Evolutionary conservation across 1,140 invertebrate species (phyloP).

Genomic region (Drosophila oshimai): DNA sequence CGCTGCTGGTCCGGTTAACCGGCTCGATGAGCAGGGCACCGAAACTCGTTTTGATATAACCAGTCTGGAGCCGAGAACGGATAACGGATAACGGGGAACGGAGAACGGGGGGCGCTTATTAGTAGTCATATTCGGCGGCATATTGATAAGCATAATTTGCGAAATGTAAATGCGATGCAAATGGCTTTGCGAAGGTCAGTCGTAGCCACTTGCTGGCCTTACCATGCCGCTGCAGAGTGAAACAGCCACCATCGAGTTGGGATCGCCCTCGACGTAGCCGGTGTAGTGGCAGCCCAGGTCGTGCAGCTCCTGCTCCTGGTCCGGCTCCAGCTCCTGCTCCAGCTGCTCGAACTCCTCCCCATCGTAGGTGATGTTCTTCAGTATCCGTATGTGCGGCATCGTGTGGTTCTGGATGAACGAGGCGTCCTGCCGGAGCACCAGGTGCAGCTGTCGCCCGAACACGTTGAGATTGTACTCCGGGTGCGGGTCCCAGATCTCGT

Average conservation of each 20-base stretch:
- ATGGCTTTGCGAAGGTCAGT: conserved; percentile 51
- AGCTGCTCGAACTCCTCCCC: conserved; percentile 53
- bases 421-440: conserved; percentile 85
- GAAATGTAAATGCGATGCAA: conserved; percentile 58
- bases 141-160: conserved; percentile 72
- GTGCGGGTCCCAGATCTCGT: conserved; percentile 88
- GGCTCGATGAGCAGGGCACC: conserved; percentile 87
- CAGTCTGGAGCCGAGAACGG: conserved; percentile 83
- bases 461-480: conserved; percentile 87
- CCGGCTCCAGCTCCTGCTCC: conserved; percentile 69
- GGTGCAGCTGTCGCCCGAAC: conserved; percentile 85
- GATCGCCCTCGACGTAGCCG: conserved; percentile 87
- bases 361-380: conserved; percentile 83
- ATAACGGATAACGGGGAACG: neutral
- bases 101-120: conserved; percentile 28
- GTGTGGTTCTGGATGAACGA: conserved; percentile 84
- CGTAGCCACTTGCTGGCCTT: conserved; percentile 47
- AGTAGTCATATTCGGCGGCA: conserved; percentile 71
- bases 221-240: conserved; percentile 91
- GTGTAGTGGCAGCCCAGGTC: conserved; percentile 88
- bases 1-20: conserved; percentile 82
- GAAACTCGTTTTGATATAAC: conserved; percentile 86
- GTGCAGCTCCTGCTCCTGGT: conserved; percentile 68
- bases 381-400: conserved; percentile 85
- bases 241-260: conserved; percentile 86